Base-by-base conservation (phyloP, 2,888 invertebrate species). In the Brachypalpus laphriformis region DNA sequence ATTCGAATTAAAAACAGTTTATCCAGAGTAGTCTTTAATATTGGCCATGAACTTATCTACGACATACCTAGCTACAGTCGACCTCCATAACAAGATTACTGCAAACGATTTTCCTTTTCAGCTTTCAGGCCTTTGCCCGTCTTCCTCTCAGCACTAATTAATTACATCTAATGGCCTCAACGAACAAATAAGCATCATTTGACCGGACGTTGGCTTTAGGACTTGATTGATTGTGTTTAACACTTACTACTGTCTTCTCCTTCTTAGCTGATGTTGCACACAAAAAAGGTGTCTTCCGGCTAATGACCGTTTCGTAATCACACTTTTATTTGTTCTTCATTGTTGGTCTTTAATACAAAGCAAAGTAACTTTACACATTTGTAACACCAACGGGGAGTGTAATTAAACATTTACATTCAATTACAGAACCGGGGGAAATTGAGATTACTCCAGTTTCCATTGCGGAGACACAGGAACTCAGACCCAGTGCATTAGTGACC, bases 221-320 rank as follows among this genome's bases (percentile, higher is more conserved):
- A n/a, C 31, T 45, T 63, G 63, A 63, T 63, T 63, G 63, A 63
- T 63, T 18, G 31, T 7, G 31, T 47, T 63, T 31, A 47, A 28
- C 63, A 63, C 63, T 63, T 34, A 63, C 45, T n/a, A n/a, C n/a
- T n/a, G n/a, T n/a, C 40, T 9, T 2, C 42, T 3, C 5, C 28
- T 2, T 4, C 6, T 28, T 9, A 28, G 14, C 56, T 4, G 56
- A n/a, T 54, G 28, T 18, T n/a, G 18, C n/a, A 20, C 28, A 61
- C 14, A 63, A 31, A 45, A 18, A 45, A 31, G 7, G 45, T 47
- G 31, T 47, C 11, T 63, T 31, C 31, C 8, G 18, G 18, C 5
- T 63, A 63, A 45, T 63, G 63, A 18, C n/a, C 31, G 18, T 47
- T 47, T 31, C 9, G 28, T 54, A 31, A 16, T 56, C 56, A 18